Evolutionary conservation across 2,888 invertebrate genomes (phyloP).

Genomic region (Conus canariensis): DNA sequence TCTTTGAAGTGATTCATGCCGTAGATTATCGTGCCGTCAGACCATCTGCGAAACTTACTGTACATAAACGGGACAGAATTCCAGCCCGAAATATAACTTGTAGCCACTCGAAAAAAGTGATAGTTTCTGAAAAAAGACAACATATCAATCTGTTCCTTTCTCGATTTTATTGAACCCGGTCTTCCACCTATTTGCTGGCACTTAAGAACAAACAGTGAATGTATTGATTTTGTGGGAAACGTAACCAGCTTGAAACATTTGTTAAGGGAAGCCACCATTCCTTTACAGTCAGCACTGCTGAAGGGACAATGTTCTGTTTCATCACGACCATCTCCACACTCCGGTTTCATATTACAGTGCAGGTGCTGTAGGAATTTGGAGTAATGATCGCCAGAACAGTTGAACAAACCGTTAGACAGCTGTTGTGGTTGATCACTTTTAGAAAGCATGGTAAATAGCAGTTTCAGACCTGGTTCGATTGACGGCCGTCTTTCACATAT

Average conservation of each 20-base stretch:
- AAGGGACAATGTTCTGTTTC: conserved; percentile 28
- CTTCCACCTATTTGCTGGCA: not conserved
- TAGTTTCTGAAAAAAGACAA: not conserved
- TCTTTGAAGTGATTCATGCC: not conserved
- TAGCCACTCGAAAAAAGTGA: not conserved
- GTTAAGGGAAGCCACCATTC: not conserved
- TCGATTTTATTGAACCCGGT: not conserved
- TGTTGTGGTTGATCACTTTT: not conserved
- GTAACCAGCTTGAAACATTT: not conserved
- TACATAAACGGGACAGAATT: not conserved
- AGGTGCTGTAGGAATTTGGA: not conserved
- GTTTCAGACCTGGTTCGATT: not conserved
- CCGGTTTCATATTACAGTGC: not conserved
- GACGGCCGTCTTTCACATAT: not conserved
- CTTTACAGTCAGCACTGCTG: not conserved
- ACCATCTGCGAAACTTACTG: conserved; percentile 24
- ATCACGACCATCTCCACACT: not conserved
- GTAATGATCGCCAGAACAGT: conserved; percentile 2
- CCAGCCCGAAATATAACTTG: not conserved
- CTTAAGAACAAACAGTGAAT: not conserved
- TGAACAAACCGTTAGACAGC: not conserved
- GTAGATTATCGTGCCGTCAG: not conserved
- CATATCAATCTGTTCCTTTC: not conserved
- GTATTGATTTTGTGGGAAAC: not conserved
- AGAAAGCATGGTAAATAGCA: not conserved